These are phyloP conservation scores for Dione vanillae DNA, from an alignment of 2,888 invertebrate species.

Conservation along the genomic window DNA sequence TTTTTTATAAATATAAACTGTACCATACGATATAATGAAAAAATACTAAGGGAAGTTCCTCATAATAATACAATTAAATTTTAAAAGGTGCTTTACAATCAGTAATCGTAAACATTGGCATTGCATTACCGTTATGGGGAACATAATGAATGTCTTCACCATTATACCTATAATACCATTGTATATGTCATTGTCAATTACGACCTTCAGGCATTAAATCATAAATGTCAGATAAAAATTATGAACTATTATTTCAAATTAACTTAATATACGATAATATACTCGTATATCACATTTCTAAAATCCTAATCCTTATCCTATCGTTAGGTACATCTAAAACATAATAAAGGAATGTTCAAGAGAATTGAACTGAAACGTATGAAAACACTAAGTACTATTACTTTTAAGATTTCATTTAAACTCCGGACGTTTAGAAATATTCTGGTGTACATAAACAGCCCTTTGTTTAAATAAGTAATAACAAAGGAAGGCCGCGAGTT, in stretches of 20 bases:
- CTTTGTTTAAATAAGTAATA: constrained; percentile 11
- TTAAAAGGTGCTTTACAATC: constrained; percentile 40
- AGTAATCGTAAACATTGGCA: constrained; percentile 58
- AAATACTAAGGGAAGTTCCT: constrained; percentile 22
- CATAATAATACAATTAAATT: constrained; percentile 28
- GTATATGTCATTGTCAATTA: constrained; percentile 48
- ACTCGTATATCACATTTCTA: too few relatives aligned
- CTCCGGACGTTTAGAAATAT: not conserved
- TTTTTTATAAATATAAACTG: not conserved
- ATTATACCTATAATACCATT: constrained; percentile 46
- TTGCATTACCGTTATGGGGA: constrained; percentile 62
- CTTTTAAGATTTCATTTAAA: not conserved
- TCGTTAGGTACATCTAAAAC: too few relatives aligned
- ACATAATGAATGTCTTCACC: constrained; percentile 59
- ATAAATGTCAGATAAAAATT: constrained; percentile 23
- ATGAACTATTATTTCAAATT: not conserved
- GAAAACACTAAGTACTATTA: too few relatives aligned
- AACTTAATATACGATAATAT: too few relatives aligned
- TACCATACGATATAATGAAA: not conserved
- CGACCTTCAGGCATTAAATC: constrained; percentile 43
- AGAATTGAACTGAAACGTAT: too few relatives aligned
- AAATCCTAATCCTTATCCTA: too few relatives aligned
- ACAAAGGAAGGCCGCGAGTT: not conserved
- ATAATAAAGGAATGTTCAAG: too few relatives aligned
- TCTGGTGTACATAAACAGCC: not conserved